Evolutionary conservation across 2,888 invertebrate species (phyloP).

Genomic region (Pristionchus exspectatus): DNA sequence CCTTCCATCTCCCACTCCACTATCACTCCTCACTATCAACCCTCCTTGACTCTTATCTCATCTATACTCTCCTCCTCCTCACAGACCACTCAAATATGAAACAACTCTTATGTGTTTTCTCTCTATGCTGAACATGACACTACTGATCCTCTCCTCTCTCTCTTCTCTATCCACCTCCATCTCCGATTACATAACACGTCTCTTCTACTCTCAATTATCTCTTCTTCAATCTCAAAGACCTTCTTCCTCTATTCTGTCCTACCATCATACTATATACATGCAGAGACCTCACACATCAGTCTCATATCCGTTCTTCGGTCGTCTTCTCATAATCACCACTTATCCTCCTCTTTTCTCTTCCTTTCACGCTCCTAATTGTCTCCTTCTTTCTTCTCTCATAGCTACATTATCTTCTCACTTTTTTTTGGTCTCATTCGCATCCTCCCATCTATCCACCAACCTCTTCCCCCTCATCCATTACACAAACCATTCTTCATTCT

Average conservation of each 20-base stretch:
- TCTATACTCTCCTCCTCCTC: conserved; percentile 1
- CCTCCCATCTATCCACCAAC: background rate
- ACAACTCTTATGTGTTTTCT: background rate
- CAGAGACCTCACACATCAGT: background rate
- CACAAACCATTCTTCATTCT: conserved; percentile 37
- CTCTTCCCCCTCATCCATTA: conserved; percentile 16
- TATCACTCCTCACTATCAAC: conserved; percentile 37
- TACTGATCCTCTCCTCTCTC: background rate
- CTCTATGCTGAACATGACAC: background rate
- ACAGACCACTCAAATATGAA: background rate
- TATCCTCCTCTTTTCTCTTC: background rate
- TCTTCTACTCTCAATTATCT: conserved; percentile 2
- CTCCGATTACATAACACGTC: conserved; percentile 45
- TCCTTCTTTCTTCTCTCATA: background rate
- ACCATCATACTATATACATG: background rate
- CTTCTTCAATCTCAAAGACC: background rate
- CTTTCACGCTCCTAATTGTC: background rate
- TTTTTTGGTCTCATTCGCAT: background rate
- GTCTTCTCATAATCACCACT: conserved; percentile 36
- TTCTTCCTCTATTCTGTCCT: background rate
- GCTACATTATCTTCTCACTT: background rate
- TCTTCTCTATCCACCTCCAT: background rate
- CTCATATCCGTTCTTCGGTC: background rate
- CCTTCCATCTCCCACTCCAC: conserved; percentile 4
- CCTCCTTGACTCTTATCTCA: conserved; percentile 9